Base-by-base conservation (phyloP, 1,140 invertebrate species). In the Bicyclus anynana region DNA sequence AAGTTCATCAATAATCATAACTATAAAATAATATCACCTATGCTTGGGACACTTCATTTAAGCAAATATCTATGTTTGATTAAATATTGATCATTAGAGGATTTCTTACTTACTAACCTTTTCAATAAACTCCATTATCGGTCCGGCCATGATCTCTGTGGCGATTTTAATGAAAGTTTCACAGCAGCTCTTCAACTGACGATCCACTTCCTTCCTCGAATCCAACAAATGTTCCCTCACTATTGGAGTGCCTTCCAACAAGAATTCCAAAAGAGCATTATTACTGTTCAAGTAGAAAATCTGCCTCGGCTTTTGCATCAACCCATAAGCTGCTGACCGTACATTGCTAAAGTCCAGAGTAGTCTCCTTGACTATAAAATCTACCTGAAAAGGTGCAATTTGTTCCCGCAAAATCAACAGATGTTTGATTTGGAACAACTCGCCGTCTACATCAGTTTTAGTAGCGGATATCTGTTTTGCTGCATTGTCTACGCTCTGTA, bases 341-440 rank as follows among this genome's bases (percentile, higher is more conserved):
- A 97, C 92, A 85, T 95, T 94, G 54, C 94, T 97, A 76, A 99
- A 99, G 87, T 99, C 97, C 54, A 99, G 81, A 42, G 93, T 93
- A 0, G 96, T 97, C 89, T 99, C 97, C 81, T 96, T 96, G 0
- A 98, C 92, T 0, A 96, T 94, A 73, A 98, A 98, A 73, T 99
- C 97, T 0, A 98, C 96, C 87, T 99, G 97, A 80, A 99, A 99
- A 0, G 98, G 98, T 0, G 97, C 97, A 29, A 99, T 99, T 89
- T 99, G 98, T 80, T 99, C 98, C 16, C 98, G 86, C 0, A 99
- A 87, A 48, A 99, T 99, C 2, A 99, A 89, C 37, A 99, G 89
- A 90, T 99, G 98, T 88, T 99, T 99, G 26, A 99, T 97, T 85
- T 99, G 94, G 88, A 99, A 99, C 5, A 99, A 89, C 75, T 97